Base-by-base conservation (phyloP, 2,888 invertebrate species). In the Rhamphomyia laevipes region DNA sequence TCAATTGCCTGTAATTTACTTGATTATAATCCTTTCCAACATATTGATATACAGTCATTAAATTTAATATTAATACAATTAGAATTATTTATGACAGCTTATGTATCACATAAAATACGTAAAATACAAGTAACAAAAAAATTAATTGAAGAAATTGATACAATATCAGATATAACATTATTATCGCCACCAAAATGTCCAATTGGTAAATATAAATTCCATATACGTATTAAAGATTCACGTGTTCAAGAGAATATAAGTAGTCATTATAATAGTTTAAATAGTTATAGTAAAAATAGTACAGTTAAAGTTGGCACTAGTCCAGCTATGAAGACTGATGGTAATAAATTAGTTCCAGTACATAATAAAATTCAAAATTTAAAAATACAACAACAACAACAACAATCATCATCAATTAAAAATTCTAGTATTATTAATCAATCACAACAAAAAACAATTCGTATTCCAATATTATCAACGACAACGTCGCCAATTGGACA, bases 91-190 rank as follows among this genome's bases (percentile, higher is more conserved):
- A 70, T 86, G 55, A 82, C 84, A 50, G 91, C 92, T 17, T 92
- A 90, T 73, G 84, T 81, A 56, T 88, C 86, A 47, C 89, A 91
- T 68, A 80, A 91, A 62, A 80, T 86, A 48, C 79, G 81, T 48
- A 78, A 82, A 61, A 77, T 86, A 55, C 81, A 84, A 63, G 82
- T 86, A 12, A 79, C 85, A 38, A 70, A 78, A 58, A 77, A 74
- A 67, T 72, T 84, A 13, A 84, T 88, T 52, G 82, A 84, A 62
- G 80, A 84, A 64, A 77, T 82, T 51, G 81, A 81, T 61, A 70
- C 65, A 45, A 66, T 74, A 44, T 76, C 81, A 13, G 21, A 12
- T 5, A 4, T n/a, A 35, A 35, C 35, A n/a, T 5, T 35, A n/a
- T 2, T 5, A n/a, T 71, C 75, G 42, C 74, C 80, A 42, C 80